Evolutionary conservation across 1,140 invertebrate genomes (phyloP), one percentile per base, ranked within the genome.

Genomic region (Drosophila mojavensis): DNA sequence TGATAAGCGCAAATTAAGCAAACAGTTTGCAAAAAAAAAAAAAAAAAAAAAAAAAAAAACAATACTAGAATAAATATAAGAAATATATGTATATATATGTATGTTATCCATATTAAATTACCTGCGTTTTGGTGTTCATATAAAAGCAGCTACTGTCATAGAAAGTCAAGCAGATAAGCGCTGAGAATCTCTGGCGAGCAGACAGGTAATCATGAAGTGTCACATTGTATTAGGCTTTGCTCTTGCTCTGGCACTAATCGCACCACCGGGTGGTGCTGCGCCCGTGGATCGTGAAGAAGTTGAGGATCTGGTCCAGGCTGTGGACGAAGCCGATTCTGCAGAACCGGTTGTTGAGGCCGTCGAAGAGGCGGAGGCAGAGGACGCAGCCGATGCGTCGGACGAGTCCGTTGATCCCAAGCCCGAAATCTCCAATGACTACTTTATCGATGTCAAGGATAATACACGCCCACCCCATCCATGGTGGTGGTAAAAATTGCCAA

Each of bases 1-100:
- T 24, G 69, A 72, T 72, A 72, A 72, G 26, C 30, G 26, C 53
- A 50, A 58, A 28, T n/a, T 45, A 7, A 24, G 39, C 39, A 72
- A 72, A 72, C 63, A 72, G 36, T 53, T 64, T 30, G 61, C 50
- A 55, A 69, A 69, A 69, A 17, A 17, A 17, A 0, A 69, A 69
- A 17, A 17, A 17, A 0, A 17, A 0, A 17, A 17, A 69, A 61
- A 5, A 6, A 0, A 55, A 69, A 69, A 69, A 69, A 61, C 33
- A 36, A 60, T 7, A 41, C 15, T 15, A 20, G 11, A 28, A 10
- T 11, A 50, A 53, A 68, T 13, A 41, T 33, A 11, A 24, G 20
- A 17, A 17, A 5, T 45, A 45, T 45, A 5, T 17, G 7, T 15
- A 17, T n/a, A 10, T 20, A 24, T 33, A 30, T 45, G 3, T 26